These are phyloP conservation scores for Bombus impatiens DNA, from an alignment of 1,140 invertebrate genomes.

Conservation along the genomic window DNA sequence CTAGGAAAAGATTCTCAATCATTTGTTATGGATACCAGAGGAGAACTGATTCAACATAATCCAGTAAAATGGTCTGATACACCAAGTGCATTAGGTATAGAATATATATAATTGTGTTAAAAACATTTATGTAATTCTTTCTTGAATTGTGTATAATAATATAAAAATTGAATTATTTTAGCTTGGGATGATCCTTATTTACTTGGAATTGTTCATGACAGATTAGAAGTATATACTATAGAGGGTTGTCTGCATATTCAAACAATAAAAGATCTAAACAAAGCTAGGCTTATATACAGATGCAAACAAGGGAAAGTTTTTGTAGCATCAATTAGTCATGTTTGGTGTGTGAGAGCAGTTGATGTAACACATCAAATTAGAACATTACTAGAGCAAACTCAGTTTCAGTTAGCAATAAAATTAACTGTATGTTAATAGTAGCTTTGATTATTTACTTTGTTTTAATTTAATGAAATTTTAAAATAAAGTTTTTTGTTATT, in stretches of 20 bases:
- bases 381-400: conserved; percentile 92
- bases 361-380: conserved; percentile 92
- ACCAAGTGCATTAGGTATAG: conserved; percentile 87
- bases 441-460: neutral
- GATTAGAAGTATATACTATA: conserved; percentile 91
- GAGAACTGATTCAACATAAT: conserved; percentile 87
- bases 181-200: conserved; percentile 96
- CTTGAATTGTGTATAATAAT: neutral
- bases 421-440: conserved; percentile 88
- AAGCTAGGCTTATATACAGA: conserved; percentile 87
- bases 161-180: conserved; percentile 78
- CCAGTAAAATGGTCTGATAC: conserved; percentile 92
- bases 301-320: conserved; percentile 91
- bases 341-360: conserved; percentile 92
- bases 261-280: conserved; percentile 84
- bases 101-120: conserved; percentile 58
- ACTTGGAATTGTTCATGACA: conserved; percentile 91
- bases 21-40: conserved; percentile 90
- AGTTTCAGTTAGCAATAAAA: conserved; percentile 96
- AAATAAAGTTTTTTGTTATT: conserved; percentile 49
- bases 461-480: neutral
- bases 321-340: conserved; percentile 91
- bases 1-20: conserved; percentile 93
- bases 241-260: conserved; percentile 85
- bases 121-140: neutral